Conservation (phyloP, 1,140 invertebrate species). For the Magallana gigas region DNA sequence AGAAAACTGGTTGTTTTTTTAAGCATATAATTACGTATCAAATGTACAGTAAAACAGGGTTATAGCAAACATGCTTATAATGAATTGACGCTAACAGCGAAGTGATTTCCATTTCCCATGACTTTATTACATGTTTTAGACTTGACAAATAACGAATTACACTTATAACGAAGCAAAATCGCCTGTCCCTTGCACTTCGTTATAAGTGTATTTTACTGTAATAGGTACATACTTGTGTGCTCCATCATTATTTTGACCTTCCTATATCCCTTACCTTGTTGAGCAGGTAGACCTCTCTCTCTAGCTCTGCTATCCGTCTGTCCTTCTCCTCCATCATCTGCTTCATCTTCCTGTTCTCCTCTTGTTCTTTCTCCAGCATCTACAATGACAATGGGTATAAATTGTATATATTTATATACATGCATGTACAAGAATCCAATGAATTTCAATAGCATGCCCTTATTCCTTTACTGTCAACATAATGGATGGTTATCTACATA, state of each 20-base stretch:
- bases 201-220: too few species aligned
- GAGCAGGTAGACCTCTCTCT: constrained; percentile 75
- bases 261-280: constrained; percentile 68
- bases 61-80: too few species aligned
- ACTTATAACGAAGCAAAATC: too few species aligned
- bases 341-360: constrained; percentile 82
- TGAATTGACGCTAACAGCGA: too few species aligned
- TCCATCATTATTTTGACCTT: background rate
- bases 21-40: background rate
- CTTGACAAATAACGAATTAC: too few species aligned
- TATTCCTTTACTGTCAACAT: too few species aligned
- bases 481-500: too few species aligned
- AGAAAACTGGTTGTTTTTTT: too few species aligned
- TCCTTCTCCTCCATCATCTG: constrained; percentile 82
- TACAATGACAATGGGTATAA: constrained; percentile 62
- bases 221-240: background rate
- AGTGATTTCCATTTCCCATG: too few species aligned
- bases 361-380: constrained; percentile 81
- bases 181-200: too few species aligned
- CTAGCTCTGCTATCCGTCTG: constrained; percentile 81
- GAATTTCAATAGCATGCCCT: background rate
- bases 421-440: background rate
- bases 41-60: too few species aligned
- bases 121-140: too few species aligned
- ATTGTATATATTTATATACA: background rate